Percentiles rank a stretch among this genome's conserved stretches.
Evolutionary conservation across 2,797 vertebrate species (phyloP).

Genomic region (Cirrhinus mrigala): DNA sequence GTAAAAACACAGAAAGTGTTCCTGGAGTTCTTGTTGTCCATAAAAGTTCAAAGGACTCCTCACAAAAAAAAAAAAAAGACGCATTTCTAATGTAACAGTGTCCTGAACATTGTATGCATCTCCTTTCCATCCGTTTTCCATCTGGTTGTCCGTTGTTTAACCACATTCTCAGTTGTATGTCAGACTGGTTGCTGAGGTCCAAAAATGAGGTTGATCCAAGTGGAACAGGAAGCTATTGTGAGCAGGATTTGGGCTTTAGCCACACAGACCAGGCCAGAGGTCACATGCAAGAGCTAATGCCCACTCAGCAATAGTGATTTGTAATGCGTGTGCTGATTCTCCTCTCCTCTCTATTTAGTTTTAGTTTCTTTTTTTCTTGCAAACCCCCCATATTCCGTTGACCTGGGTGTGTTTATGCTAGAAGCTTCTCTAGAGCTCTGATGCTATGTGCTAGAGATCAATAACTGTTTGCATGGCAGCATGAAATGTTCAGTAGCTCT

Average conservation of each 20-base stretch:
- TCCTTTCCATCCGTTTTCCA: conserved; percentile 53
- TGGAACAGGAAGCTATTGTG: conserved; percentile 88
- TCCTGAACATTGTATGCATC: conserved; percentile 67
- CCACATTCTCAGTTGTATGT: conserved; percentile 71
- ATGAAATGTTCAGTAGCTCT: conserved; percentile 79
- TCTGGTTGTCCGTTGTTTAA: conserved; percentile 64
- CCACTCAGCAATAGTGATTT: conserved; percentile 83
- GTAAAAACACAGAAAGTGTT: conserved; percentile 52
- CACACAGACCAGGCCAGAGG: conserved; percentile 76
- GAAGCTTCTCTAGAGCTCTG: conserved; percentile 63
- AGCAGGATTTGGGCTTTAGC: conserved; percentile 85
- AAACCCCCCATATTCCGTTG: conserved; percentile 48
- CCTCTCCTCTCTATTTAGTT: conserved; percentile 29
- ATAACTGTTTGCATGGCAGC: conserved; percentile 73
- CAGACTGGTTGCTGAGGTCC: conserved; percentile 76
- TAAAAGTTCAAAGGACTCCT: conserved; percentile 68
- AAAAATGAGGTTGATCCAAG: conserved; percentile 80
- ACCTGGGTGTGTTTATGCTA: conserved; percentile 71
- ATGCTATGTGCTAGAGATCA: conserved; percentile 68
- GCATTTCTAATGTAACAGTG: conserved; percentile 70
- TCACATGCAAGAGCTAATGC: conserved; percentile 84
- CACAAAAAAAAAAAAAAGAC: conserved; percentile 58
- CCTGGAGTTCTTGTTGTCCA: conserved; percentile 65
- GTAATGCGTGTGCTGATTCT: conserved; percentile 63
- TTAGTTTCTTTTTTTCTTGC: conserved; percentile 44